Evolutionary conservation across 2,888 invertebrate species (phyloP).

Genomic region (Cremastinae sp.): DNA sequence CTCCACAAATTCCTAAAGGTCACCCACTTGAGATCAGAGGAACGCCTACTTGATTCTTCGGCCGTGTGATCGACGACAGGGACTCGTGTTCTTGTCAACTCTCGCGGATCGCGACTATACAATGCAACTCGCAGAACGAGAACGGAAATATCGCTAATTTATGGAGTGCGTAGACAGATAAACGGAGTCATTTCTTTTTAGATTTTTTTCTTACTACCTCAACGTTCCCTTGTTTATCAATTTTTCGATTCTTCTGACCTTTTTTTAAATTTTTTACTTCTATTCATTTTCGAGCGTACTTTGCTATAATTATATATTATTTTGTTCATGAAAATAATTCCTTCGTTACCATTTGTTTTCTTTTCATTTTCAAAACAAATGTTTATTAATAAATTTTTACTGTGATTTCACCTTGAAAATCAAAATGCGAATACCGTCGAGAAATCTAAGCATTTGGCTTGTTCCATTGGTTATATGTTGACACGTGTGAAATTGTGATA

Average conservation of each 20-base stretch:
- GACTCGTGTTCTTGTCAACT: constrained; percentile 16
- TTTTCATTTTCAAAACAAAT: no score
- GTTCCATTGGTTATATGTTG: background rate
- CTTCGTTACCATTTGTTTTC: no score
- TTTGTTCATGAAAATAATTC: no score
- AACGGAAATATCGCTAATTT: constrained; percentile 32
- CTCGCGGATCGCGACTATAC: constrained; percentile 54
- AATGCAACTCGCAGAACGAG: constrained; percentile 40
- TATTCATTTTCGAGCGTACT: no score
- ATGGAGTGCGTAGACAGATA: constrained; percentile 2
- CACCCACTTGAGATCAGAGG: constrained; percentile 65
- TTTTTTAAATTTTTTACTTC: background rate
- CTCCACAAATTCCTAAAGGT: constrained; percentile 75
- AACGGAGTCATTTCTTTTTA: background rate
- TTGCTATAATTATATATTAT: no score
- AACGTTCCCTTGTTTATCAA: background rate
- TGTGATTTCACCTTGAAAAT: background rate
- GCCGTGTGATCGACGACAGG: constrained; percentile 33
- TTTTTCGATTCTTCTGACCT: background rate
- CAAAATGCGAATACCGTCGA: background rate
- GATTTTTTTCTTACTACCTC: background rate
- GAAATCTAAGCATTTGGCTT: background rate
- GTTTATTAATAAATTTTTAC: no score
- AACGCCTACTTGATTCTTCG: constrained; percentile 56
- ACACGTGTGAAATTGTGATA: constrained; percentile 6